Evolutionary conservation across 2,797 vertebrate species (phyloP).

Genomic region (Apogon hyalosoma): DNA sequence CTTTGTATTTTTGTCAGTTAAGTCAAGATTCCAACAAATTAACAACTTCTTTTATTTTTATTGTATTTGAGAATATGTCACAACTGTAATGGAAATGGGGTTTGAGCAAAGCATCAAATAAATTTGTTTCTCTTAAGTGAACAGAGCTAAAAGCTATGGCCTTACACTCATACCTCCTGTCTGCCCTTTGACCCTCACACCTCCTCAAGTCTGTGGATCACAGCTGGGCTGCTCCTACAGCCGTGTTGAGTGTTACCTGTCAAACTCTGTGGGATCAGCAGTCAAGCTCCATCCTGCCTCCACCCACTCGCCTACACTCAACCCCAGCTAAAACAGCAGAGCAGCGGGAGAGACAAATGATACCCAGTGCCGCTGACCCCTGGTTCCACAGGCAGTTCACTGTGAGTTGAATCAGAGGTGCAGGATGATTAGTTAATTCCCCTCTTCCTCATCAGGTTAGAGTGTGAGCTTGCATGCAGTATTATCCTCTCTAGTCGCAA

Average conservation of each 20-base stretch:
- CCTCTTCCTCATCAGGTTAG: slow-evolving; percentile 55
- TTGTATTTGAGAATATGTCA: too few relatives aligned
- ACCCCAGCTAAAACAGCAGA: slow-evolving; percentile 60
- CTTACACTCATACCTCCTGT: slow-evolving; percentile 28
- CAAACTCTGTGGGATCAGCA: slow-evolving; percentile 57
- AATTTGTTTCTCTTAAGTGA: neutral
- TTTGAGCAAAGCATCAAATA: too few relatives aligned
- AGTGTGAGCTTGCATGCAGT: slow-evolving; percentile 38
- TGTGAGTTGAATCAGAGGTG: slow-evolving; percentile 72
- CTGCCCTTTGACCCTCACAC: slow-evolving; percentile 57
- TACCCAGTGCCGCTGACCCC: slow-evolving; percentile 71
- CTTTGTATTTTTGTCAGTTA: too few relatives aligned
- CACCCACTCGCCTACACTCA: slow-evolving; percentile 34
- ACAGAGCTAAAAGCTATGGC: slow-evolving; percentile 4
- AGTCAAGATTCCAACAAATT: too few relatives aligned
- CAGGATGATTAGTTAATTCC: slow-evolving; percentile 54
- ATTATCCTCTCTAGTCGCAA: slow-evolving; percentile 45
- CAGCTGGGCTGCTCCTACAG: slow-evolving; percentile 50
- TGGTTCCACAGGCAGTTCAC: slow-evolving; percentile 69
- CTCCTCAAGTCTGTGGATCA: slow-evolving; percentile 50
- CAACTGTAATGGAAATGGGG: too few relatives aligned
- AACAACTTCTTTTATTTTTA: too few relatives aligned
- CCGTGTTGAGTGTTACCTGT: slow-evolving; percentile 58
- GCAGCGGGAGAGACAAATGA: slow-evolving; percentile 53
- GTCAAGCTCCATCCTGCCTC: slow-evolving; percentile 46